Evolutionary conservation across 2,797 vertebrate species (phyloP).

Genomic region (Acipenser transmontanus): DNA sequence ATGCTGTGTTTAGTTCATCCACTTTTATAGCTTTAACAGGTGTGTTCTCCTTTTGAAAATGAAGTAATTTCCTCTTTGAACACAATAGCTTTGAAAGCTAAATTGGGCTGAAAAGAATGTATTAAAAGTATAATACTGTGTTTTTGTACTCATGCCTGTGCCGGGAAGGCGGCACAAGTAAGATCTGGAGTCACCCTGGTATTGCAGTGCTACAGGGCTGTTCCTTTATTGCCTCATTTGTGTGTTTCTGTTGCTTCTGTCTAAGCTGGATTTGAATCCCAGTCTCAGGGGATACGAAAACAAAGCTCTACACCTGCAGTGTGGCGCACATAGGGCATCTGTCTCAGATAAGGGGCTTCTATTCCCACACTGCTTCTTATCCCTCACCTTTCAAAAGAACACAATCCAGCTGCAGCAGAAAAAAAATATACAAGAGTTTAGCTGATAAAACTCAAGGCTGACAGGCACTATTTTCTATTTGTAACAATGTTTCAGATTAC

Average conservation of each 20-base stretch:
- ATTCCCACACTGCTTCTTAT: too few relatives aligned
- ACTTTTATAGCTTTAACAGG: too few relatives aligned
- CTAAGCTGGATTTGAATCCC: neutral
- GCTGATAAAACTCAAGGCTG: too few relatives aligned
- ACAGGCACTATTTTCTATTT: too few relatives aligned
- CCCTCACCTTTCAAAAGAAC: too few relatives aligned
- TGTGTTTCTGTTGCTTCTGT: neutral
- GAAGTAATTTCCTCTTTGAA: too few relatives aligned
- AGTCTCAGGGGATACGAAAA: neutral
- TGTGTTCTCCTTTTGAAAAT: too few relatives aligned
- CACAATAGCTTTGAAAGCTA: conserved; percentile 9
- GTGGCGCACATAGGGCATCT: neutral
- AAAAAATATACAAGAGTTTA: too few relatives aligned
- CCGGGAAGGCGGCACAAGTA: neutral
- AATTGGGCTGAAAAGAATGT: neutral
- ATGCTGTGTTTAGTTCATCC: too few relatives aligned
- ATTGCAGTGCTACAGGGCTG: neutral
- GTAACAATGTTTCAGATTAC: too few relatives aligned
- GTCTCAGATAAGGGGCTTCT: neutral
- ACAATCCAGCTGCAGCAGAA: too few relatives aligned
- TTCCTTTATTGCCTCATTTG: neutral
- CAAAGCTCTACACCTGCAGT: neutral
- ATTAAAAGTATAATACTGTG: neutral
- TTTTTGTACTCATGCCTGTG: neutral
- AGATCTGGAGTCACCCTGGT: neutral